These are phyloP conservation scores for Notolabrus celidotus DNA, from an alignment of 2,797 vertebrate species.

Conservation along the genomic window DNA sequence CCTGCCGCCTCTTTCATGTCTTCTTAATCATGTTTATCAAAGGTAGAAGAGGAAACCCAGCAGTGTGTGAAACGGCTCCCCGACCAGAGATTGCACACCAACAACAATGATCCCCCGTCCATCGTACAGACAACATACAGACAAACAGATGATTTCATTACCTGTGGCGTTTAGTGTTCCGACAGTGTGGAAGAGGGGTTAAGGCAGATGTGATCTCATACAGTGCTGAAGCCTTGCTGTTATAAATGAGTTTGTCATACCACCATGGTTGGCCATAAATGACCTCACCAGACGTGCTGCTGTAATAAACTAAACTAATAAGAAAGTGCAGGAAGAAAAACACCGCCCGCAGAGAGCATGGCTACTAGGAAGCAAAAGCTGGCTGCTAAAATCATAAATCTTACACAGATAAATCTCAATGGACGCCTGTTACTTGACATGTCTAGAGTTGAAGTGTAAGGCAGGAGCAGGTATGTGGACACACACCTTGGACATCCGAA, in stretches of 20 bases:
- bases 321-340: conserved; percentile 89
- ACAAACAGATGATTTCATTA: conserved; percentile 91
- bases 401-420: conserved; percentile 86
- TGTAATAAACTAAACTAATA: conserved; percentile 91
- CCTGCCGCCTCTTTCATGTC: conserved; percentile 71
- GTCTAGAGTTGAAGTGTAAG: conserved; percentile 70
- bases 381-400: conserved; percentile 88
- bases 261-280: conserved; percentile 90
- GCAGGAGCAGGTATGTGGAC: conserved; percentile 61
- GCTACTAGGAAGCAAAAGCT: conserved; percentile 81
- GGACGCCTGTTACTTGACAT: conserved; percentile 84
- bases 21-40: conserved; percentile 84
- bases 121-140: conserved; percentile 87
- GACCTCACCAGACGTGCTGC: conserved; percentile 92
- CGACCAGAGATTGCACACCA: conserved; percentile 75
- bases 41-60: conserved; percentile 75
- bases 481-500: conserved; percentile 81
- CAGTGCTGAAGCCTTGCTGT: conserved; percentile 86
- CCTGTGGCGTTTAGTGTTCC: conserved; percentile 74
- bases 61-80: conserved; percentile 79
- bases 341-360: conserved; percentile 80
- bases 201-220: conserved; percentile 84
- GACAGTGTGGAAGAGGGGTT: conserved; percentile 35
- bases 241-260: conserved; percentile 90
- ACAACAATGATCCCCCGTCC: conserved; percentile 85